A percentile compares a stretch with the other conserved stretches of the same genome.
phyloP scores from a whole-genome alignment of 1,140 invertebrate species.

The Bombyx mandarina region DNA sequence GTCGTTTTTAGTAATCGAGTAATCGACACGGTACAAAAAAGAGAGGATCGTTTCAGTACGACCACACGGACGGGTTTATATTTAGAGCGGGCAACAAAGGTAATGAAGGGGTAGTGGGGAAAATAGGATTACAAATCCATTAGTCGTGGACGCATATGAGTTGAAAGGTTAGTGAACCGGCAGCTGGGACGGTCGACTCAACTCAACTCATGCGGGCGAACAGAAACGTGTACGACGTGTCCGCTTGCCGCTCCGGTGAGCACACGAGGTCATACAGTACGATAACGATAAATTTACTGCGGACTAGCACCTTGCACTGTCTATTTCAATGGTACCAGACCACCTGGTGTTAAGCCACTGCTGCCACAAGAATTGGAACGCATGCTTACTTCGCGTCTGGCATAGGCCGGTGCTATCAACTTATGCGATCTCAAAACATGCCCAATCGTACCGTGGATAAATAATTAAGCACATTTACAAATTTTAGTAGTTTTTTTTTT shows the following conservation, averaged over 20 bases:
- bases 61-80: constrained; percentile 2
- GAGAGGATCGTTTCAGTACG: not conserved
- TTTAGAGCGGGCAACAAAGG: constrained; percentile 1
- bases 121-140: constrained; percentile 30
- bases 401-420: too few species aligned
- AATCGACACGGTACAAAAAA: constrained; percentile 5
- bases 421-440: too few species aligned
- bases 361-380: too few species aligned
- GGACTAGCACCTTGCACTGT: not conserved
- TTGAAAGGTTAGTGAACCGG: constrained; percentile 40
- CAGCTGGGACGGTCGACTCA: constrained; percentile 44
- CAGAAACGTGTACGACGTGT: constrained; percentile 27
- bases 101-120: constrained; percentile 4
- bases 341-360: too few species aligned
- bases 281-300: constrained; percentile 3
- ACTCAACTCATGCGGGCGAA: constrained; percentile 28
- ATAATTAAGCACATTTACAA: too few species aligned
- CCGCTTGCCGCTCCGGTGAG: constrained; percentile 30
- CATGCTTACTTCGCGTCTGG: too few species aligned
- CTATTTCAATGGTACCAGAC: too few species aligned
- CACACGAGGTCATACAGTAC: constrained; percentile 5
- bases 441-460: too few species aligned
- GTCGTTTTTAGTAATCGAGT: constrained; percentile 1
- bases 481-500: too few species aligned
- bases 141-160: constrained; percentile 26